Percentiles rank a stretch among this genome's conserved stretches.
phyloP scores from a whole-genome alignment of 2,797 vertebrate genomes.

The Gymnopithys bicolor region DNA sequence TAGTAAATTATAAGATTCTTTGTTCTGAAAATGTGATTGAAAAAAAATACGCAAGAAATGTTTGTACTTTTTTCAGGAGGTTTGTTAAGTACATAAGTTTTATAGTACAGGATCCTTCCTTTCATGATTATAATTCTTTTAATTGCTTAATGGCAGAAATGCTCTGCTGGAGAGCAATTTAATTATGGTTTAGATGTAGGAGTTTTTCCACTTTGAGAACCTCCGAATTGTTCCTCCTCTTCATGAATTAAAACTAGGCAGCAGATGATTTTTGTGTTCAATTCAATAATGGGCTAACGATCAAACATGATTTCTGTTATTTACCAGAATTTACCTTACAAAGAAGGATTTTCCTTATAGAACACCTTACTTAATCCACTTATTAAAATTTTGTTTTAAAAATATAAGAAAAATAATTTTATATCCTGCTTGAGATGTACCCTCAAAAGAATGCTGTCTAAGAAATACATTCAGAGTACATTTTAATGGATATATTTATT shows the following conservation, averaged over 20 bases:
- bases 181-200: conserved; percentile 14
- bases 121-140: background rate
- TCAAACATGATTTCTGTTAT: background rate
- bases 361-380: background rate
- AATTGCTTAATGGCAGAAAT: background rate
- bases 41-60: background rate
- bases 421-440: background rate
- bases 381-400: background rate
- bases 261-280: background rate
- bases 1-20: background rate
- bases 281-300: conserved; percentile 12
- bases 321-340: background rate
- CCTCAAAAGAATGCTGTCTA: background rate
- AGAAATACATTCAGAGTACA: background rate
- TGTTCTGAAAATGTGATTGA: background rate
- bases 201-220: conserved; percentile 26
- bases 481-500: background rate
- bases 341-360: background rate
- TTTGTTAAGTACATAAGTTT: background rate
- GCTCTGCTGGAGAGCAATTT: background rate
- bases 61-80: background rate
- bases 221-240: conserved; percentile 21
- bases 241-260: conserved; percentile 21
- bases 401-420: background rate
- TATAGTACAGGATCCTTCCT: background rate